phyloP scores from a whole-genome alignment of 1,140 invertebrate species.

The Panagrolaimus sp. region DNA sequence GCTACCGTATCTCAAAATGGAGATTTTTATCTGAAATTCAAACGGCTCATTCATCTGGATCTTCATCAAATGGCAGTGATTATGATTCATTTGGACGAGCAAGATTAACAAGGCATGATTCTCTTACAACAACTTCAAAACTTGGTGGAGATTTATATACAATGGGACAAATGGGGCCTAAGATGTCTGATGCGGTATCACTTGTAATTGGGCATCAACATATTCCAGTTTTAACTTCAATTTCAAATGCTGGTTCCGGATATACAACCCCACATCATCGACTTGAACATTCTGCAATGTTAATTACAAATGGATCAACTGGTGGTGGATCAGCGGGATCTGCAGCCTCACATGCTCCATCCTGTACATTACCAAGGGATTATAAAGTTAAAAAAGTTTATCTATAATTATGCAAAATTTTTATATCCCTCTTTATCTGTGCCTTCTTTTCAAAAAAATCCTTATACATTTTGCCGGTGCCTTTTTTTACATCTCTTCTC shows the following conservation, averaged over 20 bases:
- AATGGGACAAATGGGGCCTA: not conserved
- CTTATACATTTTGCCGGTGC: too few species aligned
- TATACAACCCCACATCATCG: constrained; percentile 41
- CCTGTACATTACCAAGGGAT: constrained; percentile 51
- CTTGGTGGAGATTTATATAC: constrained; percentile 10
- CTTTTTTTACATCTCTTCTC: too few species aligned
- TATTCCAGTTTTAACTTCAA: constrained; percentile 49
- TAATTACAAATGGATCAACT: constrained; percentile 23
- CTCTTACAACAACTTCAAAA: constrained; percentile 30
- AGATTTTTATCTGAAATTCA: constrained; percentile 29
- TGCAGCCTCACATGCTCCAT: constrained; percentile 10
- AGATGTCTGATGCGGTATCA: constrained; percentile 4
- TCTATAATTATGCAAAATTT: constrained; percentile 19
- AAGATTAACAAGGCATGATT: constrained; percentile 52
- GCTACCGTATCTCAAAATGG: constrained; percentile 52
- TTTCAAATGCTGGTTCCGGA: constrained; percentile 42
- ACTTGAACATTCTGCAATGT: constrained; percentile 22
- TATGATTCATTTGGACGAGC: constrained; percentile 43
- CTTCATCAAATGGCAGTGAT: constrained; percentile 51
- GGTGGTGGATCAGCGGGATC: constrained; percentile 18
- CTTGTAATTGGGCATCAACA: constrained; percentile 32
- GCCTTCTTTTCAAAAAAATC: too few species aligned
- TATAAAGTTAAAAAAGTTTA: constrained; percentile 57
- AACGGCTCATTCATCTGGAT: constrained; percentile 20
- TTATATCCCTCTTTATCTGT: too few species aligned